These are phyloP conservation scores for Aplysina aerophoba DNA, from an alignment of 37 sponge, comb jelly and placozoan genomes.

Conservation along the genomic window DNA sequence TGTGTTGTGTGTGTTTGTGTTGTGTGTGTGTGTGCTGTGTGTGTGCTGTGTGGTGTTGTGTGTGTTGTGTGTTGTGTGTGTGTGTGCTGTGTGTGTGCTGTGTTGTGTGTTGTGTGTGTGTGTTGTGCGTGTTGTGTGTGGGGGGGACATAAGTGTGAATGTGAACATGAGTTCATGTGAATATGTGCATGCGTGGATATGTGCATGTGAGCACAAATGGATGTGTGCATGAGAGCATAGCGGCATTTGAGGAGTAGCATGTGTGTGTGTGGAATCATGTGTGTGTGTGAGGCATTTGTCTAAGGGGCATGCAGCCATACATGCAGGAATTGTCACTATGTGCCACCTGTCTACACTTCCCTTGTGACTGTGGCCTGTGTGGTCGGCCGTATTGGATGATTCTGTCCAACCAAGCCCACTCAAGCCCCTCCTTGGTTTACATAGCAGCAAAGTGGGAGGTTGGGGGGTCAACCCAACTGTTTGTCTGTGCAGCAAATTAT, in stretches of 20 bases:
- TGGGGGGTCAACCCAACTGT: too few species aligned
- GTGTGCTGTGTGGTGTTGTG: constrained; percentile 12
- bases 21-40: constrained; percentile 15
- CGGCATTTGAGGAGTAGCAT: too few species aligned
- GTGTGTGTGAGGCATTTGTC: too few species aligned
- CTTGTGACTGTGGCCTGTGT: not conserved
- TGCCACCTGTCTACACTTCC: not conserved
- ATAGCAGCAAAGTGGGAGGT: too few species aligned
- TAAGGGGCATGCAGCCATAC: too few species aligned
- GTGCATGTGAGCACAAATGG: not conserved
- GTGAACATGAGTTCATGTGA: constrained; percentile 9
- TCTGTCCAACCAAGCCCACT: not conserved
- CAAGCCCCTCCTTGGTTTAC: constrained; percentile 27
- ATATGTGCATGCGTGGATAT: constrained; percentile 6
- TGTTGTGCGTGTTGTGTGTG: too few species aligned
- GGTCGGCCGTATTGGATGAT: not conserved
- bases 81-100: too few species aligned
- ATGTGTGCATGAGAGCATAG: not conserved
- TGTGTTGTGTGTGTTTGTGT: not conserved
- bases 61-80: constrained; percentile 22
- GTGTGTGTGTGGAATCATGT: constrained; percentile 19
- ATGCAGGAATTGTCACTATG: too few species aligned
- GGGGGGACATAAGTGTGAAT: too few species aligned
- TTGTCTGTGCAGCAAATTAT: too few species aligned
- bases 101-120: too few species aligned